Percentiles rank a stretch among this genome's conserved stretches.
Evolutionary conservation across 53 echinoderm and acorn worm species (phyloP).

Genomic region (Echinometra lucunter): DNA sequence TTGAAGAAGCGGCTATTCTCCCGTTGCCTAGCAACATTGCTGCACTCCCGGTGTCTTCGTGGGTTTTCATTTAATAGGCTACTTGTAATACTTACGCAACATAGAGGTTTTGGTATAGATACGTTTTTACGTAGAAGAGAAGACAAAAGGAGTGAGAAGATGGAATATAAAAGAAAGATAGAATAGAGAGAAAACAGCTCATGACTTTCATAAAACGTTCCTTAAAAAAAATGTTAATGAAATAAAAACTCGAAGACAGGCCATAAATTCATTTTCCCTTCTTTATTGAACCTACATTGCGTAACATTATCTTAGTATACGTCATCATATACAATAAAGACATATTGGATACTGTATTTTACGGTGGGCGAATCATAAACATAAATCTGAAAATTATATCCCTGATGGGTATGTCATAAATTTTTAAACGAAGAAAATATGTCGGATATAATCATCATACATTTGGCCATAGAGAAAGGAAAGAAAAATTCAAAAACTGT

Average conservation of each 20-base stretch:
- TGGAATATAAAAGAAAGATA: not conserved
- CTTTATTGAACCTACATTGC: slow-evolving; percentile 35
- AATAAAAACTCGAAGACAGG: not conserved
- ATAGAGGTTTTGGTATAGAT: not conserved
- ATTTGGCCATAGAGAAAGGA: too few relatives aligned
- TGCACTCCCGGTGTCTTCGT: not conserved
- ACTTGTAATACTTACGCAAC: not conserved
- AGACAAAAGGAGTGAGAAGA: not conserved
- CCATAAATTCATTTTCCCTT: not conserved
- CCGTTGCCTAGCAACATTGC: not conserved
- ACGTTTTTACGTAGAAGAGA: not conserved
- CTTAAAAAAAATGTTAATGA: too few relatives aligned
- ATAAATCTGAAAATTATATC: not conserved
- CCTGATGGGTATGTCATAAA: not conserved
- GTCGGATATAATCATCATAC: not conserved
- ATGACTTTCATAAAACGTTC: not conserved
- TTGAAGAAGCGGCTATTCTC: not conserved
- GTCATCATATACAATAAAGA: not conserved
- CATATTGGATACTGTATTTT: not conserved
- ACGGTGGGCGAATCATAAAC: not conserved
- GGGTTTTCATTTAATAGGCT: not conserved
- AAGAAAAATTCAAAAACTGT: too few relatives aligned
- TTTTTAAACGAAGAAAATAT: not conserved
- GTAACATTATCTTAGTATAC: not conserved
- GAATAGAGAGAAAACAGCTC: not conserved